phyloP scores from a whole-genome alignment of 1,140 invertebrate species.

The Calliphora vicina region DNA sequence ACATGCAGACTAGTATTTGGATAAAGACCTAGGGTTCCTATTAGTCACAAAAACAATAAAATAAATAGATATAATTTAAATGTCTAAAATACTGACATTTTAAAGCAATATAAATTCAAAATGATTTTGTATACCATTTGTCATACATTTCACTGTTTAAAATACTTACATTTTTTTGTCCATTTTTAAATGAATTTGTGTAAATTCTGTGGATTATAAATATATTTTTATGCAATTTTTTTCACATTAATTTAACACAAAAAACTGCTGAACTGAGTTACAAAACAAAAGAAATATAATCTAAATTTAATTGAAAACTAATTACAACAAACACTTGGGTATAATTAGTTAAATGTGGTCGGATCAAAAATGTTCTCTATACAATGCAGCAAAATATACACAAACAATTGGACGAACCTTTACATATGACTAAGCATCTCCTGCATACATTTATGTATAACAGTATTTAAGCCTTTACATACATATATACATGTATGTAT shows the following conservation, averaged over 20 bases:
- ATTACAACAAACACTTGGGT: conserved; percentile 28
- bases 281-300: conserved; percentile 31
- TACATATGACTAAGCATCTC: not conserved
- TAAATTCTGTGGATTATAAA: not conserved
- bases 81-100: no score
- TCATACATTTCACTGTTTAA: not conserved
- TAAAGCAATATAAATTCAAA: no score
- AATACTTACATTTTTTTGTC: not conserved
- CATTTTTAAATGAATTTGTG: not conserved
- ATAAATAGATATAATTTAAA: no score
- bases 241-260: not conserved
- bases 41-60: no score
- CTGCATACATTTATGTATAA: not conserved
- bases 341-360: conserved; percentile 31
- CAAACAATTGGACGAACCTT: not conserved
- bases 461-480: not conserved
- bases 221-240: no score
- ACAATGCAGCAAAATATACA: not conserved
- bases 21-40: no score
- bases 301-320: conserved; percentile 35
- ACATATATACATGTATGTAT: not conserved
- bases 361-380: not conserved
- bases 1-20: no score
- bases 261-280: not conserved
- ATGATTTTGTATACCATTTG: not conserved